Evolutionary conservation across 2,797 vertebrate species (phyloP).

Genomic region (Eptatretus atami): DNA sequence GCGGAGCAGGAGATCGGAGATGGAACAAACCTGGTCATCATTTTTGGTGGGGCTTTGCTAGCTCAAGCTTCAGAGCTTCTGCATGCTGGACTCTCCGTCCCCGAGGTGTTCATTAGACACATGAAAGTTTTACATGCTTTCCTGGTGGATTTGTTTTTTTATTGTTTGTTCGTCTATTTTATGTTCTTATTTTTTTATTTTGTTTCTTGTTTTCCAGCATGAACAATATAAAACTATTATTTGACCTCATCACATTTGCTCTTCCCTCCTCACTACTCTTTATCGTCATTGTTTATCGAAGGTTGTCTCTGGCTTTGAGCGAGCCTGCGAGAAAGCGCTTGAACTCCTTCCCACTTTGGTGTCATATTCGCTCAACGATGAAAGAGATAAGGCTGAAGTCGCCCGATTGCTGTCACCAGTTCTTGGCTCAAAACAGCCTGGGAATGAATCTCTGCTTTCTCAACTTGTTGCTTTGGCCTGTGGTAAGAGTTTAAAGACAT

Average conservation of each 20-base stretch:
- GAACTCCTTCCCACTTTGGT: slow-evolving; percentile 58
- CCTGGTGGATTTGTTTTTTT: neutral
- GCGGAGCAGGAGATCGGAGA: slow-evolving; percentile 93
- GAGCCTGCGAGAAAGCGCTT: slow-evolving; percentile 49
- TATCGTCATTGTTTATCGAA: slow-evolving; percentile 12
- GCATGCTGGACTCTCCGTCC: slow-evolving; percentile 70
- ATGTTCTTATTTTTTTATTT: neutral
- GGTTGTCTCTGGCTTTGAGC: slow-evolving; percentile 89
- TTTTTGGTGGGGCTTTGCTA: slow-evolving; percentile 71
- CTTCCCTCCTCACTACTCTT: neutral
- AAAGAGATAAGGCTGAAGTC: slow-evolving; percentile 38
- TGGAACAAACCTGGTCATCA: slow-evolving; percentile 88
- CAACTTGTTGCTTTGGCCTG: slow-evolving; percentile 69
- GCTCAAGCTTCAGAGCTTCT: slow-evolving; percentile 71
- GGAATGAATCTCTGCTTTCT: slow-evolving; percentile 48
- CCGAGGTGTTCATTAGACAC: slow-evolving; percentile 23
- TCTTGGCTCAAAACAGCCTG: slow-evolving; percentile 83
- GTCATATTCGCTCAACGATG: slow-evolving; percentile 51
- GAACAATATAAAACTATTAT: neutral
- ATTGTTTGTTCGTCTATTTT: neutral
- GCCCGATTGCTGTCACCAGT: slow-evolving; percentile 38
- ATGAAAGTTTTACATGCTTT: no score
- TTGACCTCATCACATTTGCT: slow-evolving; percentile 6
- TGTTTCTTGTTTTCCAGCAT: neutral
- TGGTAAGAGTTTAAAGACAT: slow-evolving; percentile 24